Base-by-base conservation (phyloP, 1,140 invertebrate genomes). In the Hesperophylax magnus region DNA sequence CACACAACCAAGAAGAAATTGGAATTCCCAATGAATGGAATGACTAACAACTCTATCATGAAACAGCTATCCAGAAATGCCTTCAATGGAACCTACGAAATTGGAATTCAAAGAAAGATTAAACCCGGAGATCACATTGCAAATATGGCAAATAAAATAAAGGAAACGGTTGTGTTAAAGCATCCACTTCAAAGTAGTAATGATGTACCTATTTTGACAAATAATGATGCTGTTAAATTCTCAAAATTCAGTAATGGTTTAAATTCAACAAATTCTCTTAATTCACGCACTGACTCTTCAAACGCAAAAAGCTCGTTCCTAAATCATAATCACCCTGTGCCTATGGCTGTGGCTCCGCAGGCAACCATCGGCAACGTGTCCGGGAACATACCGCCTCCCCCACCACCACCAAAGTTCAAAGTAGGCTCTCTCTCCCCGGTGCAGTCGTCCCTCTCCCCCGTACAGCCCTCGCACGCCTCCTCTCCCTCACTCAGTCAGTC, bases 21-120 rank as follows among this genome's bases (percentile, higher is more conserved):
- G 53, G 75, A 77, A 39, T 56, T 22, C 56, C 22, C 61, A 24
- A 53, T 47, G 91, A 89, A 88, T 91, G 92, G 89, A 89, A 87
- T 88, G 91, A 91, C 72, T 88, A 89, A 88, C 90, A 91, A 87
- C 86, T 85, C 90, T 87, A 86, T 92, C 86, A 92, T 88, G 84
- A 88, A 88, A 84, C 90, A 88, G 86, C 88, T 91, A 87, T 88
- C 88, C 71, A 90, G 90, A 86, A 89, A 89, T 88, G 89, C 89
- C n/a, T 85, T 90, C 72, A 89, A 90, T 84, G 89, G 89, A 72
- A 81, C 78, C 39, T 90, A 89, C 78, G 89, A 90, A 85, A 90
- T 90, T 74, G 89, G 89, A 65, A 90, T 90, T 75, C 89, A 90
- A 81, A 86, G 89, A 77, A 90, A 89, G 87, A 90, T 89, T 75